Evolutionary conservation across 1,140 invertebrate species (phyloP), one percentile per base, ranked within the genome.

Genomic region (Drosophila ercepeae): DNA sequence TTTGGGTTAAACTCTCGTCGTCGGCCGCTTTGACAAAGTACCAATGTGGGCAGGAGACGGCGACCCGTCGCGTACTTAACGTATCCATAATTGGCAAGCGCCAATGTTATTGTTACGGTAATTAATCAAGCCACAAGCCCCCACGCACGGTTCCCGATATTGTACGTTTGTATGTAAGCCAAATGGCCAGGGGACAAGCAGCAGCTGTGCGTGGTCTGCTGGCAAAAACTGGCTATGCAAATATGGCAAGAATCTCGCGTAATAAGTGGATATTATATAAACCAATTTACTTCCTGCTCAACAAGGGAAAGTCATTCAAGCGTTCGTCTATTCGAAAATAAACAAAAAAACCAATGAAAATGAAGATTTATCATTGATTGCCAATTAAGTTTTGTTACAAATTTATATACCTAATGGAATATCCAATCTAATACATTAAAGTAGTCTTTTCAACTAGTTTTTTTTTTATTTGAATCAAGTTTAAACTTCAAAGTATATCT

Each of bases 1-100:
- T 78, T 84, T 83, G 78, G 78, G 78, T 77, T 82, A 82, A 81
- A 75, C 60, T 69, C 68, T 25, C 36, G 48, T 25, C 58, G 25
- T 36, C 76, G 53, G 23, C 75, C 25, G 46, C 67, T 61, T 82
- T 73, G 78, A 81, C 73, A 77, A 76, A 59, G 54, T 76, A 61
- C 41, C 44, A 21, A 60, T 64, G 78, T 68, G 73, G 73, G 71
- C 57, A 57, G 71, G 32, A 51, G 50, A 57, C 60, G 52, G 59
- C 58, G 42, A 44, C 45, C 54, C 29, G 29, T 32, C 67, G 34
- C 14, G 50, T 53, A 70, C 51, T 49, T 63, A 69, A 54, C 50
- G 58, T 52, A 65, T 57, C 78, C 73, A 63, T 81, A 81, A 63
- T 63, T 76, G 78, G 72, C 63, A 54, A 58, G 42, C 53, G 58